Conservation (phyloP, 35 echinoderm and acorn worm species). For the Ophiothrix spiculata region DNA sequence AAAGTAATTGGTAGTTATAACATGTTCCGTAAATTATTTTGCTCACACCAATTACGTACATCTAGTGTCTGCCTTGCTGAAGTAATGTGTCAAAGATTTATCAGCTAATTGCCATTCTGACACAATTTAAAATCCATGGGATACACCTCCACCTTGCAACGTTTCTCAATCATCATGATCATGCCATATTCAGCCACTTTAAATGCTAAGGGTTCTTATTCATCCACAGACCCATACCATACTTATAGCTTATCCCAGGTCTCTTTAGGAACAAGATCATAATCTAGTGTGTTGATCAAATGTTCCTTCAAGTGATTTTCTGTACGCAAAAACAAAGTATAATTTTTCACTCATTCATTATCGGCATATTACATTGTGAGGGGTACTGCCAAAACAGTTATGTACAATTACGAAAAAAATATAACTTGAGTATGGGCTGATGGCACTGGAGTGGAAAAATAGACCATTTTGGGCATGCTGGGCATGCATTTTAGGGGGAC, state of each 20-base stretch:
- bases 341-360: too few relatives aligned
- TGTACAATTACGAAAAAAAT: too few relatives aligned
- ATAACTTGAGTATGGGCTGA: too few relatives aligned
- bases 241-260: conserved; percentile 70
- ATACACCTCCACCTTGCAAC: conserved; percentile 97
- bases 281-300: conserved; percentile 72
- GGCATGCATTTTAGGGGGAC: too few relatives aligned
- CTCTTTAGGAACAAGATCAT: conserved; percentile 70
- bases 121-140: conserved; percentile 90
- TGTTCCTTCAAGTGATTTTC: neutral
- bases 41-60: too few relatives aligned
- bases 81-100: conserved; percentile 67
- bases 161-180: conserved; percentile 99
- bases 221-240: conserved; percentile 64
- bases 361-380: too few relatives aligned
- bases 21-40: too few relatives aligned
- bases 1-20: too few relatives aligned
- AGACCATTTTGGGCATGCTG: too few relatives aligned
- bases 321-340: too few relatives aligned
- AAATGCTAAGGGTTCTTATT: conserved; percentile 57
- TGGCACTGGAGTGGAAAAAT: too few relatives aligned
- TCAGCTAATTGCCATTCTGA: conserved; percentile 76
- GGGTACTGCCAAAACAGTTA: too few relatives aligned
- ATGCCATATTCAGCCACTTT: conserved; percentile 96
- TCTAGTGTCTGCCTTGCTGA: conserved; percentile 97